Conservation (phyloP, 2,797 vertebrate species). For the Chelon auratus region DNA sequence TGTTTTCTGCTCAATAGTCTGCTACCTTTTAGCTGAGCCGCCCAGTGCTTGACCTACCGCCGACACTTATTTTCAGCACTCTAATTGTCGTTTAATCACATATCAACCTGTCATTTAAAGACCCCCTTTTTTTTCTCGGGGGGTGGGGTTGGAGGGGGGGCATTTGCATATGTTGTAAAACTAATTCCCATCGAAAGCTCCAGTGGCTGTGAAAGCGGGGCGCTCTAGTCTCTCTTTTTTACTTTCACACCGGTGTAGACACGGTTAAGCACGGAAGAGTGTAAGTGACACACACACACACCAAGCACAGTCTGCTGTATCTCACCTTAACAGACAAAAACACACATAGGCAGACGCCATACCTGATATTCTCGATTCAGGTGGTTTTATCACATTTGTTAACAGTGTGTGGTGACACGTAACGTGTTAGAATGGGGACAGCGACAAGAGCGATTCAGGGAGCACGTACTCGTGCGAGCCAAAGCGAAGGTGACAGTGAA, state of each 20-base stretch:
- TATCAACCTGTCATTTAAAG: slow-evolving; percentile 91
- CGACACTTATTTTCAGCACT: slow-evolving; percentile 84
- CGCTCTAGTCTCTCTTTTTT: slow-evolving; percentile 64
- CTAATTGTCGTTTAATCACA: slow-evolving; percentile 91
- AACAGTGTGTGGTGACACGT: slow-evolving; percentile 83
- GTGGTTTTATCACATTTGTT: slow-evolving; percentile 82
- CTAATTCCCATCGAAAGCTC: slow-evolving; percentile 86
- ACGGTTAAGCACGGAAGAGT: slow-evolving; percentile 52
- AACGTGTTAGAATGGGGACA: slow-evolving; percentile 79
- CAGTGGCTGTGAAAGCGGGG: slow-evolving; percentile 77
- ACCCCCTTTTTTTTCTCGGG: slow-evolving; percentile 79
- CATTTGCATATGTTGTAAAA: slow-evolving; percentile 90
- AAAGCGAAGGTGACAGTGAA: slow-evolving; percentile 76
- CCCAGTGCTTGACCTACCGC: slow-evolving; percentile 84
- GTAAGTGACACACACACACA: slow-evolving; percentile 12
- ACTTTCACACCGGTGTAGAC: slow-evolving; percentile 71
- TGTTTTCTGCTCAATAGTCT: slow-evolving; percentile 82
- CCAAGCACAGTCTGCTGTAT: slow-evolving; percentile 46
- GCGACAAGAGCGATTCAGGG: slow-evolving; percentile 62
- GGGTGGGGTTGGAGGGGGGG: slow-evolving; percentile 52
- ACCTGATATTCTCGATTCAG: slow-evolving; percentile 78
- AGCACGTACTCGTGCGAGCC: slow-evolving; percentile 55
- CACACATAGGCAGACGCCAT: slow-evolving; percentile 70
- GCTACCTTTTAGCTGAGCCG: slow-evolving; percentile 84
- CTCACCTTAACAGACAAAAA: slow-evolving; percentile 80